Base-by-base conservation (phyloP, 1,140 invertebrate species). In the Lanistes nyassanus region DNA sequence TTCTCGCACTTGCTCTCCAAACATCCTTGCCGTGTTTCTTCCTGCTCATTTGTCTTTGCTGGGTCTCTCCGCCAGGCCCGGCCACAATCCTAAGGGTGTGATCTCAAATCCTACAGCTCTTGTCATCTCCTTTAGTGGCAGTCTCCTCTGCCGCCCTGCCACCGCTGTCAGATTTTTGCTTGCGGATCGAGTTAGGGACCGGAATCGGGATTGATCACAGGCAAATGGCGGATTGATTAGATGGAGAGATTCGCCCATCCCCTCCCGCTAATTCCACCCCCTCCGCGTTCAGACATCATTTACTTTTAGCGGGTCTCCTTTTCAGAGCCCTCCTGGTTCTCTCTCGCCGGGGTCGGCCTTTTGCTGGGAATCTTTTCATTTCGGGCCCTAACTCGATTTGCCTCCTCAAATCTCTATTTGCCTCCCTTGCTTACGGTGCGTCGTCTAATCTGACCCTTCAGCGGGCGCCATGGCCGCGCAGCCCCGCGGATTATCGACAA, bases 211-310 rank as follows among this genome's bases (percentile, higher is more conserved):
- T 69, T 23, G 67, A 70, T 70, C 53, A 69, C 68, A 56, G 55
- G 53, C 66, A 71, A 76, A 70, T 69, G 75, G 75, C 66, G 39
- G 67, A 64, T 69, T 76, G 70, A 76, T 76, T 76, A 26, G 75
- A 76, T 76, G 58, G 67, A 71, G 60, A 47, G 51, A 47, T 55
- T 62, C 65, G 39, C 56, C 47, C 56, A 60, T 42, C 53, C n/a
- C 51, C 58, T 51, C 67, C 51, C 58, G 66, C 67, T 76, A 76
- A 76, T 76, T 72, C 70, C 37, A 53, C 26, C 56, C 60, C 65
- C 55, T 11, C 69, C 42, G 67, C 75, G 56, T 76, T 76, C 75
- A 76, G 68, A 76, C 68, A 76, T 76, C 75, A 76, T 76, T 76
- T 76, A 76, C 75, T 71, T 76, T 76, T 76, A 62, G 58, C 67